Percentiles rank a stretch among this genome's conserved stretches.
Conservation (phyloP, 2,113 vertebrate genomes). For the Sorex fumeus region DNA sequence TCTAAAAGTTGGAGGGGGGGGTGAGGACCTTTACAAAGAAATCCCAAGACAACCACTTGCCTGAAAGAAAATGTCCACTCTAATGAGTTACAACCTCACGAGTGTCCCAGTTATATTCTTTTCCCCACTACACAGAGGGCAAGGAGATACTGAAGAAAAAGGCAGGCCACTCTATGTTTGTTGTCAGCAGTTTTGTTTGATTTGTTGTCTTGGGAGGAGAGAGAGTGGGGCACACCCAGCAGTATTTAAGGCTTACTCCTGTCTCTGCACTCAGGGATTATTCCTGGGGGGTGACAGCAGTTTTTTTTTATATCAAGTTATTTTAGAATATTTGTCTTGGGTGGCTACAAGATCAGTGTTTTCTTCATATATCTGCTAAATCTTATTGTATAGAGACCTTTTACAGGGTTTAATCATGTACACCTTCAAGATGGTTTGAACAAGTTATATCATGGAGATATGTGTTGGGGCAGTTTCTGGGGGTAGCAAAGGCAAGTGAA, state of each 20-base stretch:
- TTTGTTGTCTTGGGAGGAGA: no score
- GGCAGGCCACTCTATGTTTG: neutral
- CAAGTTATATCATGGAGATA: neutral
- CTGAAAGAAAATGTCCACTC: constrained; percentile 39
- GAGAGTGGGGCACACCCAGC: no score
- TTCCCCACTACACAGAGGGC: neutral
- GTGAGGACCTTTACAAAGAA: constrained; percentile 38
- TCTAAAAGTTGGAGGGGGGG: neutral
- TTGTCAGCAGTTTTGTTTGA: neutral
- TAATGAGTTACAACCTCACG: neutral
- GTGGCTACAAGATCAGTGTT: neutral
- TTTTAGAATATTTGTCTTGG: neutral
- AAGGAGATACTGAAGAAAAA: neutral
- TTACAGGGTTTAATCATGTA: neutral
- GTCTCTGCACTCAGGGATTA: no score
- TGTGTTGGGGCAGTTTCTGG: neutral
- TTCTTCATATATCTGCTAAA: neutral
- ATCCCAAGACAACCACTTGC: constrained; percentile 21
- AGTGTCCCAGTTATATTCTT: neutral
- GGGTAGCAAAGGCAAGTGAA: neutral
- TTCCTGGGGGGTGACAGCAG: no score
- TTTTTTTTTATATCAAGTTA: neutral
- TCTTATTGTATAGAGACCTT: neutral
- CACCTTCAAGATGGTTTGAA: neutral
- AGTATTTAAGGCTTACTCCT: no score